Conservation (phyloP, 1,140 invertebrate species). For the Lysiphlebus fabarum region DNA sequence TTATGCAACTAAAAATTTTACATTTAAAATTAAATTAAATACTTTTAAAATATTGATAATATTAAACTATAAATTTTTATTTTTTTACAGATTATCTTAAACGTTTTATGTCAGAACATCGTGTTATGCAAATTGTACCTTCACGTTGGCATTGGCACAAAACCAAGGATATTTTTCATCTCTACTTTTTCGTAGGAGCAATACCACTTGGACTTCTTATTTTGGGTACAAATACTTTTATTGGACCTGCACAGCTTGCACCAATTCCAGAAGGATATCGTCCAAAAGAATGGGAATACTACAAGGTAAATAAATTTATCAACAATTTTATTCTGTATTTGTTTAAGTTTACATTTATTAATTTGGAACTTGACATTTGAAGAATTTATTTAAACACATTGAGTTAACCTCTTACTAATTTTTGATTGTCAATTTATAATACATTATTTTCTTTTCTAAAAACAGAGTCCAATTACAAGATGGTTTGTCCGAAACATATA, state of each 20-base stretch:
- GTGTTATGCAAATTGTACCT: conserved; percentile 60
- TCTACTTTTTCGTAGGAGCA: conserved; percentile 72
- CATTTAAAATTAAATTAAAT: too few species aligned
- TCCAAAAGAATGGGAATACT: conserved; percentile 85
- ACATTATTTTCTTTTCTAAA: conserved; percentile 20
- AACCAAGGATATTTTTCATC: conserved; percentile 82
- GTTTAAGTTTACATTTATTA: too few species aligned
- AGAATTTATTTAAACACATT: too few species aligned
- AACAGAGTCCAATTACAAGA: conserved; percentile 77
- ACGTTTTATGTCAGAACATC: conserved; percentile 54
- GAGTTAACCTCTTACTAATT: too few species aligned
- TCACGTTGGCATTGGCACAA: conserved; percentile 76
- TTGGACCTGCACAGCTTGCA: conserved; percentile 77
- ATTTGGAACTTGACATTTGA: too few species aligned
- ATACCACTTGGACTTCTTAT: conserved; percentile 70
- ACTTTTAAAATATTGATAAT: too few species aligned
- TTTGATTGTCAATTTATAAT: not conserved
- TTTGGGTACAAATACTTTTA: conserved; percentile 72
- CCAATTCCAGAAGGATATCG: conserved; percentile 80
- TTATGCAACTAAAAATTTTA: too few species aligned
- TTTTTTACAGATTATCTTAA: conserved; percentile 21
- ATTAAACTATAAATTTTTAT: conserved; percentile 15
- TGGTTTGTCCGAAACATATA: conserved; percentile 70
- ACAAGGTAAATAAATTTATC: conserved; percentile 58
- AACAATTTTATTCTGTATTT: conserved; percentile 22